Evolutionary conservation across 2,113 vertebrate genomes (phyloP), one percentile per base, ranked within the genome.

Genomic region (Crypturellus undulatus): DNA sequence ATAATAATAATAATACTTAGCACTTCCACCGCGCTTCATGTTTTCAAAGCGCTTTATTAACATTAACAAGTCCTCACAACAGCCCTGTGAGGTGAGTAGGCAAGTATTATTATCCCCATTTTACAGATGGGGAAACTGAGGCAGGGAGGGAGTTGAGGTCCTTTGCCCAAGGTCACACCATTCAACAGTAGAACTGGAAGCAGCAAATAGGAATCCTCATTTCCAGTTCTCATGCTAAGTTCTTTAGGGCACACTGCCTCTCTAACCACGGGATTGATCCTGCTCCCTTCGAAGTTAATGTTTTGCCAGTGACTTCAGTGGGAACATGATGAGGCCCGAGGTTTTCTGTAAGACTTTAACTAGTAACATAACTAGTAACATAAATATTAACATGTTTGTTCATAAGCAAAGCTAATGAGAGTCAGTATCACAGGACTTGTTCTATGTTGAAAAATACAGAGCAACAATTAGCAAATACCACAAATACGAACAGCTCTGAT

Each of bases 1-100:
- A 97, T 97, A 98, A 98, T 98, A 98, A 98, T 97, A 97, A 96
- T 96, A 97, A 96, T 96, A 97, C 94, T 95, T 89, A 96, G 94
- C 96, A 97, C 95, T 94, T 62, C 52, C 90, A 94, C 62, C 20
- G 40, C 85, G 91, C 92, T 89, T 92, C 63, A 24, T 42, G 43
- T 49, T 79, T 77, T 62, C 87, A 71, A 96, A 96, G 91, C 92
- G 95, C 96, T 92, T 85, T 52, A 92, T 60, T 90, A 95, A 87
- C 77, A 79, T 93, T 81, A 96, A 90, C 60, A 94, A 77, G 62
- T 47, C 92, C 95, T 89, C 94, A 94, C 92, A 84, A 79, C 24
- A 94, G 71, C 72, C 73, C 40, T 69, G 91, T 95, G 96, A 96
- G 89, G 93, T 71, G 76, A 70, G 79, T 15, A 88, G 92, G 89